Evolutionary conservation across 2,797 vertebrate genomes (phyloP).

Genomic region (Echiichthys vipera): DNA sequence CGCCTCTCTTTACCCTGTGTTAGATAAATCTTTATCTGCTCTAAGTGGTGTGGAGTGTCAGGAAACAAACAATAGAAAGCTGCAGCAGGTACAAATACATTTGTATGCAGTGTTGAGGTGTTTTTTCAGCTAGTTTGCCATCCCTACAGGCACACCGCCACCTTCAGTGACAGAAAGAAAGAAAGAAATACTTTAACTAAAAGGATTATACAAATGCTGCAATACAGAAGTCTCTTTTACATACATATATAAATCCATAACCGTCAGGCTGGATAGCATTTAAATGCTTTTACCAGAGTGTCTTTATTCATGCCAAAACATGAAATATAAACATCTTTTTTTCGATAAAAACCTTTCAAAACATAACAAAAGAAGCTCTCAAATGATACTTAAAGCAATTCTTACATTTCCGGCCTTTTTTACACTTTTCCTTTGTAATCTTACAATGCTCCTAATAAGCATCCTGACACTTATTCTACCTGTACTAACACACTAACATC

Average conservation of each 20-base stretch:
- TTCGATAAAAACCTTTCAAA: not conserved
- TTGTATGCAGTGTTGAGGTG: slow-evolving; percentile 27
- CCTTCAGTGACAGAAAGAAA: slow-evolving; percentile 18
- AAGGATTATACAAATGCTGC: not conserved
- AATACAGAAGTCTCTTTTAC: not conserved
- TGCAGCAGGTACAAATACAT: slow-evolving; percentile 16
- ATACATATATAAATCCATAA: not conserved
- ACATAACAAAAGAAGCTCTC: not conserved
- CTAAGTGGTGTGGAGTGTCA: slow-evolving; percentile 37
- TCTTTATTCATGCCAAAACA: not conserved
- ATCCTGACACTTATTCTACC: too few relatives aligned
- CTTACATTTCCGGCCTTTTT: too few relatives aligned
- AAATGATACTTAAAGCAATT: too few relatives aligned
- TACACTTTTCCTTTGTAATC: too few relatives aligned
- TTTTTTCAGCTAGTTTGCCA: slow-evolving; percentile 13
- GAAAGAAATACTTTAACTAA: not conserved
- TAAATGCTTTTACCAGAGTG: not conserved
- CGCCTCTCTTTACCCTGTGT: slow-evolving; percentile 33
- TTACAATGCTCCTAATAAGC: too few relatives aligned
- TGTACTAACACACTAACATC: too few relatives aligned
- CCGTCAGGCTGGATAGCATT: not conserved
- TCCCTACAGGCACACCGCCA: not conserved
- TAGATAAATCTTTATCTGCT: slow-evolving; percentile 57
- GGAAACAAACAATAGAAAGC: slow-evolving; percentile 40
- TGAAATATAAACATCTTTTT: not conserved